Evolutionary conservation across 2,113 vertebrate genomes (phyloP).

Genomic region (Thryonomys swinderianus): DNA sequence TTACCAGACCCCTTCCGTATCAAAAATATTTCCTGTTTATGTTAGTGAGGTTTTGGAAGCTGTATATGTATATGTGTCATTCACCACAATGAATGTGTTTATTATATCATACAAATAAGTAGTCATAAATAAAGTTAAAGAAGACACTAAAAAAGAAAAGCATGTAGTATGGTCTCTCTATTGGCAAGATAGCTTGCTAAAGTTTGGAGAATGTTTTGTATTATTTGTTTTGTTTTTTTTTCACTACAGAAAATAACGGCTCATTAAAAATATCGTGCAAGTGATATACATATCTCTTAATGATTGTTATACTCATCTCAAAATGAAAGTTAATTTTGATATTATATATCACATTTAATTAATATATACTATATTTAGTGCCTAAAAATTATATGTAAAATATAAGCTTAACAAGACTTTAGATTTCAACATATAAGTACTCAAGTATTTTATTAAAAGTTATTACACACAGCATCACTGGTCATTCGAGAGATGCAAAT

Average conservation of each 20-base stretch:
- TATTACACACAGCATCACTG: too few relatives aligned
- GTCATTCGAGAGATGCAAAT: too few relatives aligned
- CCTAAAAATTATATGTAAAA: not conserved
- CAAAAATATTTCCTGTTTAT: not conserved
- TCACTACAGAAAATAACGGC: not conserved
- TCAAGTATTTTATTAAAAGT: not conserved
- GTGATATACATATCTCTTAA: not conserved
- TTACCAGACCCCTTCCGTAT: not conserved
- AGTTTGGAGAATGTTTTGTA: not conserved
- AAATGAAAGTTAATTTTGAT: constrained; percentile 18
- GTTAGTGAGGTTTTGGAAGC: not conserved
- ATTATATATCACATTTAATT: not conserved
- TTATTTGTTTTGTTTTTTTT: not conserved
- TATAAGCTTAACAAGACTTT: not conserved
- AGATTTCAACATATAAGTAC: not conserved
- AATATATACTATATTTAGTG: not conserved
- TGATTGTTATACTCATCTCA: not conserved
- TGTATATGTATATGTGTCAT: not conserved
- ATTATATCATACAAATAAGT: not conserved
- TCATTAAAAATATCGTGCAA: not conserved
- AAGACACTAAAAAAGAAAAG: not conserved
- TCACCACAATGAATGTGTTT: not conserved
- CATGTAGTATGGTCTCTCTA: not conserved
- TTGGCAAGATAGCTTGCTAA: not conserved
- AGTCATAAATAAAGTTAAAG: not conserved